Evolutionary conservation across 2,888 invertebrate genomes (phyloP).

Genomic region (Erpobdella octoculata): DNA sequence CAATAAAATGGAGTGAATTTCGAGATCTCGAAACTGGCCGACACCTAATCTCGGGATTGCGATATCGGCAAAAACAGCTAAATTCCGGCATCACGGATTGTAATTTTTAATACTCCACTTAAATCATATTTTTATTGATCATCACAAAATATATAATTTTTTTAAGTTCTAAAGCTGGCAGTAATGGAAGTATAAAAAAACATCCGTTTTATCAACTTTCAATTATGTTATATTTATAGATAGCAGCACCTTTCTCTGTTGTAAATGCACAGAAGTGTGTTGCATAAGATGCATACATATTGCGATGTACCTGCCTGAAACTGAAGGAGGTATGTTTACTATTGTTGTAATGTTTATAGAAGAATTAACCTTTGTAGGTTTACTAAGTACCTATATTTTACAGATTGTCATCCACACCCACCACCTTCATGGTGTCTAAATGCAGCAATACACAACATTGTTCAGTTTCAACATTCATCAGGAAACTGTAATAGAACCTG

Average conservation of each 20-base stretch:
- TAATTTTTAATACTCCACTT: too few relatives aligned
- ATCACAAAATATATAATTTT: neutral
- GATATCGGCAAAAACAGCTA: too few relatives aligned
- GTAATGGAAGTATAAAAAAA: too few relatives aligned
- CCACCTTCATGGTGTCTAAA: neutral
- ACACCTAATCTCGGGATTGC: too few relatives aligned
- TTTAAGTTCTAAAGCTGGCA: too few relatives aligned
- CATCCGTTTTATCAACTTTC: too few relatives aligned
- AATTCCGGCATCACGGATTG: too few relatives aligned
- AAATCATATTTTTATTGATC: too few relatives aligned
- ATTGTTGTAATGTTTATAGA: neutral
- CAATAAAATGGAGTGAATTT: too few relatives aligned
- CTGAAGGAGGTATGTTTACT: neutral
- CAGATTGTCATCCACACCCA: neutral
- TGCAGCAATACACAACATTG: neutral
- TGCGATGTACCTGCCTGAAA: neutral
- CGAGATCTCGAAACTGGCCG: too few relatives aligned
- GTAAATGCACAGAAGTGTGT: neutral
- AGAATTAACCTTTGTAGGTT: neutral
- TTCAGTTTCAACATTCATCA: neutral
- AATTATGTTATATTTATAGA: too few relatives aligned
- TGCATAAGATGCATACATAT: neutral
- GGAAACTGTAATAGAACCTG: neutral
- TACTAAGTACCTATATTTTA: neutral
- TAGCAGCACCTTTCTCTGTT: neutral